These are phyloP conservation scores for Pteromalus puparum DNA, from an alignment of 1,140 invertebrate genomes.

Conservation along the genomic window DNA sequence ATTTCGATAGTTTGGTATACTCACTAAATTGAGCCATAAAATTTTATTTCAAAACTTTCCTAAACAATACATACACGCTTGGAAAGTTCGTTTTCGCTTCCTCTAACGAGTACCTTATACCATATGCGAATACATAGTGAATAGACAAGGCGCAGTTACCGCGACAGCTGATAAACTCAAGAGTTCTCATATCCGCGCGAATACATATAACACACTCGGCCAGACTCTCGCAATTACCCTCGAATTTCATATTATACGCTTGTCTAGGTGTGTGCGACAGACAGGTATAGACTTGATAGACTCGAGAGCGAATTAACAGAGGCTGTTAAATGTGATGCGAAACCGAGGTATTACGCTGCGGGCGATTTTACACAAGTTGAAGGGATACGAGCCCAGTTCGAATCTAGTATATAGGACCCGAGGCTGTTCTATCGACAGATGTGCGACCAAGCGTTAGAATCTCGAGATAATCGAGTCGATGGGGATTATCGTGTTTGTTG, in stretches of 20 bases:
- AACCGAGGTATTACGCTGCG: background rate
- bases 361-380: slow-evolving; percentile 9
- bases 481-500: too few species aligned
- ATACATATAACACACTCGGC: background rate
- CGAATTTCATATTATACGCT: background rate
- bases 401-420: background rate
- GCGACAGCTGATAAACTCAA: background rate
- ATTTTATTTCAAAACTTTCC: too few species aligned
- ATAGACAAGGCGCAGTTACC: too few species aligned
- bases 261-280: background rate
- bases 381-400: background rate
- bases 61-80: too few species aligned
- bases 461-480: too few species aligned
- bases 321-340: background rate
- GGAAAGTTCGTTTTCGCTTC: too few species aligned
- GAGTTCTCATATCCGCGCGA: background rate
- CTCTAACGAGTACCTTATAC: too few species aligned
- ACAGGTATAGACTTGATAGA: background rate
- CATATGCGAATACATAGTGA: too few species aligned
- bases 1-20: too few species aligned
- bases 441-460: too few species aligned
- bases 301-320: background rate
- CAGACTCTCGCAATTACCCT: background rate
- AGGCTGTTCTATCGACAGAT: background rate
- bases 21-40: too few species aligned